Conservation (phyloP, 2,888 invertebrate species). For the Hypena proboscidalis region DNA sequence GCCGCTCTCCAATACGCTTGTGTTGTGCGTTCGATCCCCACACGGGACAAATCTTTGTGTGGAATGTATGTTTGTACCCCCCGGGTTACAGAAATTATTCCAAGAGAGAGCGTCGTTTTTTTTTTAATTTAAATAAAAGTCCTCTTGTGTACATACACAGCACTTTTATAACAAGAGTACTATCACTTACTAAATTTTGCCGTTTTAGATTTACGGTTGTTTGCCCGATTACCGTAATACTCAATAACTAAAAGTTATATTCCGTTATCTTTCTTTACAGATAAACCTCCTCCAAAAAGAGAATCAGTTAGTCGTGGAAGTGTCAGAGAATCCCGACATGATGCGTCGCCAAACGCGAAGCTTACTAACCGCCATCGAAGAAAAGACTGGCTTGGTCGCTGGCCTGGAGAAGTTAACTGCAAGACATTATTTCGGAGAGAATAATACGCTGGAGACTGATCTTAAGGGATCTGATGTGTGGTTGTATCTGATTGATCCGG, state of each 20-base stretch:
- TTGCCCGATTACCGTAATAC: no score
- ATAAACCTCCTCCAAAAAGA: conserved; percentile 91
- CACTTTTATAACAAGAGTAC: no score
- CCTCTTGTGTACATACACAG: no score
- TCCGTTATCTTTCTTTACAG: conserved; percentile 63
- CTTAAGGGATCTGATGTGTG: conserved; percentile 93
- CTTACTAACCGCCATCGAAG: conserved; percentile 87
- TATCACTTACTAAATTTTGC: no score
- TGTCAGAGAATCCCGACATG: conserved; percentile 90
- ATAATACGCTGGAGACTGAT: conserved; percentile 91
- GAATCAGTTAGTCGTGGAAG: conserved; percentile 91
- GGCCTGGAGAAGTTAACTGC: conserved; percentile 94
- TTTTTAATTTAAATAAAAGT: no score
- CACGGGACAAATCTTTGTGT: no score
- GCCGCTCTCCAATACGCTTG: no score
- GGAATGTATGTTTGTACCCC: no score
- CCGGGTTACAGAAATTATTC: no score
- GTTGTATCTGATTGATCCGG: conserved; percentile 94
- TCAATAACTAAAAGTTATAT: neutral
- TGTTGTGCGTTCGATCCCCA: no score
- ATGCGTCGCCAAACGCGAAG: conserved; percentile 83
- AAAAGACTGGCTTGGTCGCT: conserved; percentile 90
- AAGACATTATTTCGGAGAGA: conserved; percentile 89
- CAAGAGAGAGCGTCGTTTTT: no score
- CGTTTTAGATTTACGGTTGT: no score